Evolutionary conservation across 2,888 invertebrate species (phyloP), one percentile per base, ranked within the genome.

Genomic region (Caenorhabditis zanzibari): DNA sequence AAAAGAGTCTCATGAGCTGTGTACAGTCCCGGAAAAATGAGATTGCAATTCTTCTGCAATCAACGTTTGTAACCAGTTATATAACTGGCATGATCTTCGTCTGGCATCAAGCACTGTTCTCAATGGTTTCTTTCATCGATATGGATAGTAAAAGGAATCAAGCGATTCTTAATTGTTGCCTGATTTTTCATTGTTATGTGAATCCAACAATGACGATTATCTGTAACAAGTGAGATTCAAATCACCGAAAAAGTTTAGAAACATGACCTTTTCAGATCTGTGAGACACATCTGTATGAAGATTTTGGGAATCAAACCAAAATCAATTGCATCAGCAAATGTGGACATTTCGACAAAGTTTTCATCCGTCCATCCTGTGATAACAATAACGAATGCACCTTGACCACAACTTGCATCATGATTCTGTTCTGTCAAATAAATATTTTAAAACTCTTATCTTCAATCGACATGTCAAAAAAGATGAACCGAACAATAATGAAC

Each of bases 361-460:
- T 52, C 66, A 14, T 49, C 66, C 32, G 32, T 66, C 49, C n/a
- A 49, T 47, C 63, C 44, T 16, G 28, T 26, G 10, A 26, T 47
- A 19, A 44, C 64, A 7, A n/a, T 64, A n/a, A 64, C 64, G 0
- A 64, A 64, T 28, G 64, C n/a, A 14, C 12, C 28, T 12, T 56
- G 56, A 56, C 10, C 38, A 5, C 28, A n/a, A 44, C 14, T 32
- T 32, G 32, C 4, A 32, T 64, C 0, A 28, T 82, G 49, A 72
- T 82, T 5, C 6, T 71, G 1, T 10, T 82, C 12, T 82, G 76
- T 72, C 72, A 82, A 41, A 28, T 9, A n/a, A 22, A 38, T n/a
- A 16, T 26, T 10, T 41, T 58, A 19, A 2, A 16, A 35, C 22
- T 41, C 12, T n/a, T 56, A 16, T 14, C 26, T 28, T 28, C 7